Percentiles rank a stretch among this genome's conserved stretches.
Conservation (phyloP, 2,888 invertebrate genomes). For the Tetrapedia diversipes region DNA sequence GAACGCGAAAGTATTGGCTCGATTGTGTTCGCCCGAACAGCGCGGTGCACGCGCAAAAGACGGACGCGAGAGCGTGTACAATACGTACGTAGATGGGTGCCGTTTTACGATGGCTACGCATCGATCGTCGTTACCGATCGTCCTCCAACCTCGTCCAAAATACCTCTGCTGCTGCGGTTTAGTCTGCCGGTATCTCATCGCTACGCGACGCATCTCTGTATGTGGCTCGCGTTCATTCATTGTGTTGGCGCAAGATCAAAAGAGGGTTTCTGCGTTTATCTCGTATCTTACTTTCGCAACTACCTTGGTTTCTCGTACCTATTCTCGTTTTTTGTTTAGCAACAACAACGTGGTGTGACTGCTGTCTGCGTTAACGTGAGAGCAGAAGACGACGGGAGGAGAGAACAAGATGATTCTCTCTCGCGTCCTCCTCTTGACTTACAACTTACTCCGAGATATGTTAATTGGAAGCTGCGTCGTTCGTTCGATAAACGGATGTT, state of each 20-base stretch:
- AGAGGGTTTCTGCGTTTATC: constrained; percentile 61
- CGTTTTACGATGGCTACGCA: background rate
- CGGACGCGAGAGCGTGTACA: constrained; percentile 32
- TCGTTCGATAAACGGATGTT: constrained; percentile 37
- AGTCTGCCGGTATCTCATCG: constrained; percentile 76
- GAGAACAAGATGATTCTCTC: constrained; percentile 37
- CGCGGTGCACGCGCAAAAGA: constrained; percentile 50
- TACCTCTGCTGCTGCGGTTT: constrained; percentile 83
- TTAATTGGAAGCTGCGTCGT: constrained; percentile 25
- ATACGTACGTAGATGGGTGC: background rate
- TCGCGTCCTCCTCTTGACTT: constrained; percentile 45
- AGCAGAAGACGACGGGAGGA: constrained; percentile 48
- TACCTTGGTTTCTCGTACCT: background rate
- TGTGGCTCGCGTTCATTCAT: constrained; percentile 53
- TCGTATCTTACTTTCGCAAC: constrained; percentile 9
- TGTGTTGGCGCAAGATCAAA: constrained; percentile 73
- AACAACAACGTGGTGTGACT: constrained; percentile 25
- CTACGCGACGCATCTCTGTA: constrained; percentile 48
- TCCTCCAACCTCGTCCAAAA: constrained; percentile 81
- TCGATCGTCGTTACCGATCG: constrained; percentile 41
- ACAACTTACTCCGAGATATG: constrained; percentile 39
- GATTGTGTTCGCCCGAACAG: constrained; percentile 41
- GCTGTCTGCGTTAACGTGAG: constrained; percentile 50
- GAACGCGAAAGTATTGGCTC: constrained; percentile 40
- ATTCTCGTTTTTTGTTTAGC: background rate